phyloP scores from a whole-genome alignment of 2,797 vertebrate species.

The Arctocebus calabarensis region DNA sequence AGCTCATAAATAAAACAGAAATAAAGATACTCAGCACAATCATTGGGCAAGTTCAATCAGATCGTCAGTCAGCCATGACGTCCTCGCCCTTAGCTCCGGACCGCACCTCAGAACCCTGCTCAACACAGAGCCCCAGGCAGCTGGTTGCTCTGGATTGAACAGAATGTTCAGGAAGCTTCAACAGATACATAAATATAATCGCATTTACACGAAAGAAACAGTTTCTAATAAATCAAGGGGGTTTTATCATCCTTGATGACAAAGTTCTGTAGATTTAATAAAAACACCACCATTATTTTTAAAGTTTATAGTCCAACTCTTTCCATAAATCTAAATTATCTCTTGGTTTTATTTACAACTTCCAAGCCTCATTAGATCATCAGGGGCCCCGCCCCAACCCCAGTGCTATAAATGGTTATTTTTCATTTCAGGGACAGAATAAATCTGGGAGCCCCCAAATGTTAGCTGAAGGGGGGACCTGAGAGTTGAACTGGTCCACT shows the following conservation, averaged over 20 bases:
- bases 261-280: constrained; percentile 1
- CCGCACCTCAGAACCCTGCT: neutral
- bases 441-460: neutral
- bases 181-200: neutral
- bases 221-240: neutral
- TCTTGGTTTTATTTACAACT: neutral
- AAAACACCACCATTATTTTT: neutral
- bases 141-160: neutral
- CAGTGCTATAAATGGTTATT: neutral
- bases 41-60: neutral
- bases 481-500: neutral
- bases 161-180: neutral
- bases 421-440: neutral
- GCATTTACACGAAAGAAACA: neutral
- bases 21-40: neutral
- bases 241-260: neutral
- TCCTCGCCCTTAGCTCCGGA: neutral
- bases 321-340: constrained; percentile 32
- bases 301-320: neutral
- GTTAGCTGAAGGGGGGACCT: neutral
- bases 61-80: neutral
- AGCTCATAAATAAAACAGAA: constrained; percentile 30
- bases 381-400: no score
- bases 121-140: neutral
- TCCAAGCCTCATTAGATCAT: neutral